Evolutionary conservation across 2,888 invertebrate species (phyloP), one percentile per base, ranked within the genome.

Genomic region (Ophion obscuratus): DNA sequence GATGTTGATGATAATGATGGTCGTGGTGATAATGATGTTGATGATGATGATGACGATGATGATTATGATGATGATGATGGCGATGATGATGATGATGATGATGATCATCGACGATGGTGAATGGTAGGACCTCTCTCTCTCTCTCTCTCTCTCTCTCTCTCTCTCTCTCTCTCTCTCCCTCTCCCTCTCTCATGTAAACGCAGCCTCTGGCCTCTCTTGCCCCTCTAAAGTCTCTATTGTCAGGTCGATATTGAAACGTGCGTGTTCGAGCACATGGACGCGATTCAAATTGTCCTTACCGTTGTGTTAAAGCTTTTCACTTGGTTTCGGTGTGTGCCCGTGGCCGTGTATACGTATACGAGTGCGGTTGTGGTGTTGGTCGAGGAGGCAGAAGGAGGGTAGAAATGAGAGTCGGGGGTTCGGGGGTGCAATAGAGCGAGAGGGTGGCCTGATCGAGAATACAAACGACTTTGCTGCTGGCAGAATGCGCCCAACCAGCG

Each of bases 11-110:
- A 81, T 85, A 73, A 86, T 85, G 81, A 83, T 84, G 70, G 62
- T 85, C 75, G 70, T 84, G 75, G 77, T 75, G 86, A 86, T 82
- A 83, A 70, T 84, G 83, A 81, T 80, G 78, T 31, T 95, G 95
- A 95, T 73, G 79, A 79, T 76, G 84, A 87, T 84, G 85, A 75
- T 83, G 87, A 85, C 77, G 74, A 80, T 95, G 96, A 95, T 94
- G 90, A 86, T 89, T 89, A 91, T 92, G 92, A 85, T 74, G 81
- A 68, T 83, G 74, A 83, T 74, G 82, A 80, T 83, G 74, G 83
- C 82, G 79, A 83, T 83, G 70, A 66, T 83, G 78, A 76, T 81
- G 75, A 81, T 80, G 85, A 82, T 77, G 95, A 95, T 94, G 90
- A 86, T 90, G 89, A 91, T 92, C 92, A 83, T 59, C n/a, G 77